Base-by-base conservation (phyloP, 2,797 vertebrate species). In the Sebastes nivosus region DNA sequence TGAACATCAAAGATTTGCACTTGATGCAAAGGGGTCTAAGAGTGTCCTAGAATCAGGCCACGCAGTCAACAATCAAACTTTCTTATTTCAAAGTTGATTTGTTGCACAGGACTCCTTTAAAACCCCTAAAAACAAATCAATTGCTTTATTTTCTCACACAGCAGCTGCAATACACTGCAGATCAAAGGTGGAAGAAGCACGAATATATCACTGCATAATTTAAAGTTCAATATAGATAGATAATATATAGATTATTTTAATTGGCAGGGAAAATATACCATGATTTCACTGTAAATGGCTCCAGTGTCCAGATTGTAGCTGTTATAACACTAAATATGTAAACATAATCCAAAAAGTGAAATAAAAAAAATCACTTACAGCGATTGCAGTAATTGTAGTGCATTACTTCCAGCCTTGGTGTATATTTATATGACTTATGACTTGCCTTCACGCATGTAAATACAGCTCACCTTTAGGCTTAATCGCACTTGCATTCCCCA, bases 81-180 rank as follows among this genome's bases (percentile, higher is more conserved):
- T 72, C 2, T 42, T 14, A 32, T 64, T 59, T 32, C 5, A 64
- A 58, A 52, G 24, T 29, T 52, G 64, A 68, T 81, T 82, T 81
- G 24, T 46, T 60, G 29, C n/a, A 38, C 14, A 86, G 81, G 72
- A 90, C 77, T 76, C n/a, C 36, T 77, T 90, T 72, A 72, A 81
- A 77, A 59, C 61, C 58, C 79, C 63, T 14, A 27, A 72, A 84
- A 85, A 63, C 29, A 83, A 78, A 87, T 13, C 12, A 69, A 24
- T 8, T 1, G 57, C 84, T 89, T 88, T 84, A 94, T 93, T 93
- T 95, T 92, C 90, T 89, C 81, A 87, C 81, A 71, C 38, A 68
- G 36, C 27, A 91, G 92, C 94, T 95, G 94, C 94, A 94, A 95
- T 91, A 93, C 77, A 93, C 87, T 79, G 63, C 69, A 86, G 38